Evolutionary conservation across 2,888 invertebrate genomes (phyloP).

Genomic region (Megamerina dolium): DNA sequence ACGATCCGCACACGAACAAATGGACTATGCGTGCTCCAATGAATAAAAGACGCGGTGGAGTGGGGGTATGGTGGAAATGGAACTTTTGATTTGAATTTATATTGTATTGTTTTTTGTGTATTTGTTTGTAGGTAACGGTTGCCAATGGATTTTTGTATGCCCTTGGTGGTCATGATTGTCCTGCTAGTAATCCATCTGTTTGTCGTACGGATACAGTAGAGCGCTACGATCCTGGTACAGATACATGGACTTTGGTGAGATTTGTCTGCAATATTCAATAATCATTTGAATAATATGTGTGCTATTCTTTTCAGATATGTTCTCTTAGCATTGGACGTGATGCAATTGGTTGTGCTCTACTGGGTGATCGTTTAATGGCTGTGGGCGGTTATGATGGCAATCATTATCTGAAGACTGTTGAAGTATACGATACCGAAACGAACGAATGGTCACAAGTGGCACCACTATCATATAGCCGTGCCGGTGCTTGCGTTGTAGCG

Average conservation of each 20-base stretch:
- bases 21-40: slow-evolving; percentile 84
- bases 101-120: not conserved
- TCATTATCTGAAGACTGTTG: slow-evolving; percentile 78
- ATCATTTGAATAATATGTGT: not conserved
- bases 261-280: not conserved
- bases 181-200: slow-evolving; percentile 77
- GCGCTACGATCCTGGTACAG: slow-evolving; percentile 71
- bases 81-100: slow-evolving; percentile 47
- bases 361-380: slow-evolving; percentile 69
- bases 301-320: slow-evolving; percentile 58
- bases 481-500: slow-evolving; percentile 81
- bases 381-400: slow-evolving; percentile 90
- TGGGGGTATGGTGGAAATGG: slow-evolving; percentile 90
- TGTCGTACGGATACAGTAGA: slow-evolving; percentile 84
- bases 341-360: slow-evolving; percentile 79
- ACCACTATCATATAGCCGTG: slow-evolving; percentile 74
- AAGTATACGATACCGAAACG: slow-evolving; percentile 79
- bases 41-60: slow-evolving; percentile 79
- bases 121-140: slow-evolving; percentile 58
- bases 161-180: slow-evolving; percentile 89
- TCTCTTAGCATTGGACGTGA: slow-evolving; percentile 78
- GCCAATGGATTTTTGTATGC: slow-evolving; percentile 86
- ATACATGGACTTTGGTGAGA: slow-evolving; percentile 72
- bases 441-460: slow-evolving; percentile 76
- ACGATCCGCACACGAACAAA: slow-evolving; percentile 65